These are phyloP conservation scores for Scyliorhinus canicula DNA, from an alignment of 2,797 vertebrate species.

Conservation along the genomic window DNA sequence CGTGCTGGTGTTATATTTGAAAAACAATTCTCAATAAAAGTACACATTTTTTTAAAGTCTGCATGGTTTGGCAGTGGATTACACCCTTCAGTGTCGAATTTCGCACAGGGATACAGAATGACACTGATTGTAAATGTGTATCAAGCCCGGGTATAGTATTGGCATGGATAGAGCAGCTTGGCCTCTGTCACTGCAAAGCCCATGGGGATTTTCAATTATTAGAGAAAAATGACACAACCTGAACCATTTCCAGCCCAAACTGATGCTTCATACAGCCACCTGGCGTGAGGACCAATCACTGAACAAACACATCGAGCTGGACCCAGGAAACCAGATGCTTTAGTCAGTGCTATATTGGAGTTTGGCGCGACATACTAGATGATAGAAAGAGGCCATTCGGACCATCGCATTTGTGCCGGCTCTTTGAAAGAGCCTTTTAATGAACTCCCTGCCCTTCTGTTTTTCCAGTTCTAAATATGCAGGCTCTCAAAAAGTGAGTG, in stretches of 20 bases:
- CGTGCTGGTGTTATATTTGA: too few species aligned
- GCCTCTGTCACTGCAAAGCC: not conserved
- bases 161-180: not conserved
- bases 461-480: not conserved
- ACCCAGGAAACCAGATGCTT: too few species aligned
- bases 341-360: not conserved
- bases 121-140: not conserved
- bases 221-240: not conserved
- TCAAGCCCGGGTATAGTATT: not conserved
- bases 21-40: too few species aligned
- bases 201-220: not conserved
- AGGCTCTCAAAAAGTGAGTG: not conserved
- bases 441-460: not conserved
- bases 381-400: not conserved
- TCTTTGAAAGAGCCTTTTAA: not conserved
- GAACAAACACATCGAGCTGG: not conserved
- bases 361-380: not conserved
- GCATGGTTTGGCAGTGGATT: not conserved
- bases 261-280: not conserved
- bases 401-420: too few species aligned
- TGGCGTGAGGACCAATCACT: not conserved
- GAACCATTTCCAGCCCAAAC: not conserved
- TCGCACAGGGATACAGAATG: not conserved
- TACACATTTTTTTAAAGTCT: not conserved
- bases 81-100: not conserved